phyloP scores from a whole-genome alignment of 2,888 invertebrate genomes.

The Galerucella pusilla region DNA sequence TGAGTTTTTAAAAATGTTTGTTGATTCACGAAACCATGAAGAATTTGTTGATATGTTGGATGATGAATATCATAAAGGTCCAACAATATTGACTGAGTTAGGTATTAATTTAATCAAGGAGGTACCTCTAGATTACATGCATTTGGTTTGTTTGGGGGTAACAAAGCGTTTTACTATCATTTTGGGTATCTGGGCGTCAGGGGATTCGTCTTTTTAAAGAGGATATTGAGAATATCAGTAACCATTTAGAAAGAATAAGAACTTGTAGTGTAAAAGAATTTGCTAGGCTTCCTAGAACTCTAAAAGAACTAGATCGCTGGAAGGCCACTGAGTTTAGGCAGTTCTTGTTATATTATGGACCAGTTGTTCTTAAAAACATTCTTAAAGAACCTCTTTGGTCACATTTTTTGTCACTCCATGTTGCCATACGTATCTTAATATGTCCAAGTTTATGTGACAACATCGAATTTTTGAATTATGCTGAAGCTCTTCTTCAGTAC shows the following conservation, averaged over 20 bases:
- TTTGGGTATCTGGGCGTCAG: conserved; percentile 14
- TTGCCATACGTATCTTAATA: conserved; percentile 46
- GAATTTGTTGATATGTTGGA: conserved; percentile 20
- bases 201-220: conserved; percentile 12
- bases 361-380: conserved; percentile 43
- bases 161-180: not conserved
- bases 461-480: conserved; percentile 36
- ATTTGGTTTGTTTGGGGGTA: conserved; percentile 11
- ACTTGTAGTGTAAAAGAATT: too few relatives aligned
- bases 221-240: conserved; percentile 13
- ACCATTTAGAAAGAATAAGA: conserved; percentile 3
- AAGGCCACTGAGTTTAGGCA: conserved; percentile 50
- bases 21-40: conserved; percentile 26
- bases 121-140: conserved; percentile 24
- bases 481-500: conserved; percentile 42
- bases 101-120: conserved; percentile 24
- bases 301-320: conserved; percentile 43
- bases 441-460: conserved; percentile 11
- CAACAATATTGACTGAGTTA: conserved; percentile 19
- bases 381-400: conserved; percentile 36
- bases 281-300: conserved; percentile 10
- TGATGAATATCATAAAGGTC: conserved; percentile 27
- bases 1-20: conserved; percentile 43
- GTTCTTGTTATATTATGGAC: conserved; percentile 31
- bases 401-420: conserved; percentile 44